Evolutionary conservation across 2,888 invertebrate genomes (phyloP), one percentile per base, ranked within the genome.

Genomic region (Stenolophus ochropezus): DNA sequence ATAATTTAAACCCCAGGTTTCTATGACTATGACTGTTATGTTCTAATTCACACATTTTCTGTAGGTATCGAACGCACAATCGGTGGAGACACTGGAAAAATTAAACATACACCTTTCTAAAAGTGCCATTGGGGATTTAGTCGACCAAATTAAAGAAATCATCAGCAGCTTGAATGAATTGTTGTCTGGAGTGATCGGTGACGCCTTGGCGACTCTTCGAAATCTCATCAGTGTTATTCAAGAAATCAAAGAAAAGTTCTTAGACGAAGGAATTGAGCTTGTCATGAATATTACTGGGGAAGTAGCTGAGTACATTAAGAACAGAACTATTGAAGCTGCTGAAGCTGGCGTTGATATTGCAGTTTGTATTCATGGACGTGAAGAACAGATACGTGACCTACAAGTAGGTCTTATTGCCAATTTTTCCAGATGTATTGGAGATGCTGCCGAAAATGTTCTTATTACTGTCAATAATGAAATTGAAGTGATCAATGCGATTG

Each of bases 321-420:
- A 77, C 16, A 25, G 6, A 4, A 77, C 77, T 14, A 4, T 5
- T 18, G n/a, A 77, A 47, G 77, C 77, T 0, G 23, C 42, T 2
- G 61, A 49, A 47, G 14, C 25, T 11, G 65, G 65, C 14, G 18
- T 78, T 47, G 65, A 78, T 20, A 65, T 78, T 0, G 18, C 49
- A 1, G 23, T 16, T 14, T 78, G 78, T 21, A 78, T 78, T 8
- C 4, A 4, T 18, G 65, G 77, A 11, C 25, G 47, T 5, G 23
- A 20, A 20, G 56, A 69, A 33, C 51, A 80, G 33, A 4, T 73
- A 4, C 5, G 11, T 4, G 3, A 69, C 6, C 42, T 71, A 1
- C n/a, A 6, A 0, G 4, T 3, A 4, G 25, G 11, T 5, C 56
- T 80, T 4, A n/a, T 21, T 16, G 4, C 11, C 11, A 56, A 80